Evolutionary conservation across 2,113 vertebrate genomes (phyloP).

Genomic region (Setophaga petechia): DNA sequence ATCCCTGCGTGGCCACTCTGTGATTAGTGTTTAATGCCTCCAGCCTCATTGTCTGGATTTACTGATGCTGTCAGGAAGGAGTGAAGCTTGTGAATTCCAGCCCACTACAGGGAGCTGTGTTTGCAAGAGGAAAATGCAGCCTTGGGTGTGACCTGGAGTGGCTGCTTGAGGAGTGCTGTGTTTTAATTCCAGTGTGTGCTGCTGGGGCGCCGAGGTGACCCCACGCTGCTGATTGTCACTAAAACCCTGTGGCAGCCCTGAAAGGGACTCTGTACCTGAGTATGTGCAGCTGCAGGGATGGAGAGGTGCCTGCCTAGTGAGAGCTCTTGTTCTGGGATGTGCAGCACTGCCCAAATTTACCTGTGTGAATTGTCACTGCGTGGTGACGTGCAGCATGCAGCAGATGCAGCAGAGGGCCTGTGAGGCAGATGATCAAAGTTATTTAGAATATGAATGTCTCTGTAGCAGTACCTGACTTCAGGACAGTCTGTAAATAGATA

Average conservation of each 20-base stretch:
- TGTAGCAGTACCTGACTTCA: neutral
- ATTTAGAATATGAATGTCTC: neutral
- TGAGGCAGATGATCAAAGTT: neutral
- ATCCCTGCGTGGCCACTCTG: neutral
- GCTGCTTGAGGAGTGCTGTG: neutral
- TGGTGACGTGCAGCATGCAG: neutral
- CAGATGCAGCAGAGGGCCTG: neutral
- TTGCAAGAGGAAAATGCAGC: neutral
- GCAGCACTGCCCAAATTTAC: neutral
- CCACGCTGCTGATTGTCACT: neutral
- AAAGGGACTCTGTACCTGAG: fast-evolving
- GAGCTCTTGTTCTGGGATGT: neutral
- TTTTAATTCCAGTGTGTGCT: neutral
- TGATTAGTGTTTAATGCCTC: neutral
- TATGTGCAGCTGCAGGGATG: fast-evolving
- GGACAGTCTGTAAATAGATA: neutral
- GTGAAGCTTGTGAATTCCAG: neutral
- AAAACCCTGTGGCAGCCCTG: neutral
- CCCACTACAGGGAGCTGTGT: neutral
- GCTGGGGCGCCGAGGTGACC: neutral
- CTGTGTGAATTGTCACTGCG: neutral
- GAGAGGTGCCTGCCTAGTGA: fast-evolving
- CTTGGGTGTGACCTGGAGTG: neutral
- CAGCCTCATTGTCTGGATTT: neutral
- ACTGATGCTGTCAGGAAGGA: neutral